Evolutionary conservation across 2,888 invertebrate species (phyloP).

Genomic region (Noctua comes): DNA sequence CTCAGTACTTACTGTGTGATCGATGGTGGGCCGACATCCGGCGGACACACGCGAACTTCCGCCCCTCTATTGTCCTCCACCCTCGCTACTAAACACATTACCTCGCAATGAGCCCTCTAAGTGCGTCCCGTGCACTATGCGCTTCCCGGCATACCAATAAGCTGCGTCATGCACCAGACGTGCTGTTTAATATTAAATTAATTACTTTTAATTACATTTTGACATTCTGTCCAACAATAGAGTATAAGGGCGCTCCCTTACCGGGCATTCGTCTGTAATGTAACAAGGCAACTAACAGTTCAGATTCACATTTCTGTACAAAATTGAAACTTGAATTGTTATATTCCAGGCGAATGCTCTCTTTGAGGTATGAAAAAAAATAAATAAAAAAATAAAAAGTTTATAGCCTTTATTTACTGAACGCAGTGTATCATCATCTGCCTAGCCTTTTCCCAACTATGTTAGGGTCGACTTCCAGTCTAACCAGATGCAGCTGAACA

Average conservation of each 20-base stretch:
- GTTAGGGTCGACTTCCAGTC: too few relatives aligned
- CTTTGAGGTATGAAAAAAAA: too few relatives aligned
- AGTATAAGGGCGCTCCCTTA: background rate
- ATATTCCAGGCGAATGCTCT: too few relatives aligned
- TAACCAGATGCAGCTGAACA: too few relatives aligned
- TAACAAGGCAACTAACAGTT: too few relatives aligned
- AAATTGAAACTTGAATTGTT: background rate
- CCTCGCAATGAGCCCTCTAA: slow-evolving; percentile 74
- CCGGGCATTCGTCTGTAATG: background rate
- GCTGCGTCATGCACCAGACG: slow-evolving; percentile 50
- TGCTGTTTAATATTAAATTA: slow-evolving; percentile 2
- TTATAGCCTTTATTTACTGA: background rate
- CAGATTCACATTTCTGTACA: background rate
- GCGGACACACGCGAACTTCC: slow-evolving; percentile 85
- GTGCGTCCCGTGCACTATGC: slow-evolving; percentile 65
- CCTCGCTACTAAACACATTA: slow-evolving; percentile 72
- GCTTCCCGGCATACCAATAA: slow-evolving; percentile 68
- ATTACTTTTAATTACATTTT: slow-evolving; percentile 18
- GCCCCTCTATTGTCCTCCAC: slow-evolving; percentile 82
- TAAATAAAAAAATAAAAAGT: too few relatives aligned
- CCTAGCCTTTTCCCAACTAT: too few relatives aligned
- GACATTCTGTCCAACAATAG: background rate
- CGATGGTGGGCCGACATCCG: slow-evolving; percentile 83
- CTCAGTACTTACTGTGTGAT: slow-evolving; percentile 67
- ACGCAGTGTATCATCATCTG: background rate